A percentile compares a stretch with the other conserved stretches of the same genome.
These are phyloP conservation scores for Enteromius paludinosus DNA, from an alignment of 2,797 vertebrate species.

Conservation along the genomic window DNA sequence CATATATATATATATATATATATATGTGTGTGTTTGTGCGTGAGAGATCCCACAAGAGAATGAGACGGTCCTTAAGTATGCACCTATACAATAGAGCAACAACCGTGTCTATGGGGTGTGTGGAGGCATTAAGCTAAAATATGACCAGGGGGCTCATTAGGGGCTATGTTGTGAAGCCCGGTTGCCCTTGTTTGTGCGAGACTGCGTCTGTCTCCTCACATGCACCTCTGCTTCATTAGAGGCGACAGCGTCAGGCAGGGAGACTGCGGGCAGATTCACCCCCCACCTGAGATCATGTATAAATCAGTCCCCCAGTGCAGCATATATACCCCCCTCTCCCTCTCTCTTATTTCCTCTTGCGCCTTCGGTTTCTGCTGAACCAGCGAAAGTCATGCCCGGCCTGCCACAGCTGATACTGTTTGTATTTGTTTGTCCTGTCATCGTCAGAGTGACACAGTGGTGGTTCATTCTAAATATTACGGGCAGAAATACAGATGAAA, in stretches of 20 bases:
- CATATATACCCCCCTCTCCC: constrained; percentile 2
- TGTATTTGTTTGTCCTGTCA: constrained; percentile 34
- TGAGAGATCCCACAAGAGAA: constrained; percentile 23
- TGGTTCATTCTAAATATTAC: constrained; percentile 16
- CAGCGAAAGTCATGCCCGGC: constrained; percentile 50
- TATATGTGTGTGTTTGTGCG: neutral
- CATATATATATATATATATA: too few relatives aligned
- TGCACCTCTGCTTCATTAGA: constrained; percentile 74
- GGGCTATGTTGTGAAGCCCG: constrained; percentile 56
- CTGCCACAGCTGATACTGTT: constrained; percentile 35
- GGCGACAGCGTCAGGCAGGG: constrained; percentile 67
- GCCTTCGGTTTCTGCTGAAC: constrained; percentile 73
- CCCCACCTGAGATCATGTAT: constrained; percentile 74
- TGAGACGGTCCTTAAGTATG: constrained; percentile 10
- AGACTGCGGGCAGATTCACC: constrained; percentile 56
- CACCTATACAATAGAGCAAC: constrained; percentile 2
- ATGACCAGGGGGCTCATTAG: constrained; percentile 61
- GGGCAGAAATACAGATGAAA: neutral
- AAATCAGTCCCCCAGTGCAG: constrained; percentile 74
- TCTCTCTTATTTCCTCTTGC: constrained; percentile 62
- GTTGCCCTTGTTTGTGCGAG: constrained; percentile 55
- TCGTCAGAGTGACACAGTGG: neutral
- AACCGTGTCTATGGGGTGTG: constrained; percentile 12
- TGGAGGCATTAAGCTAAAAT: constrained; percentile 78
- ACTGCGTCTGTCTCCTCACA: constrained; percentile 55